Evolutionary conservation across 1,140 invertebrate species (phyloP), one percentile per base, ranked within the genome.

Genomic region (Spodoptera frugiperda): DNA sequence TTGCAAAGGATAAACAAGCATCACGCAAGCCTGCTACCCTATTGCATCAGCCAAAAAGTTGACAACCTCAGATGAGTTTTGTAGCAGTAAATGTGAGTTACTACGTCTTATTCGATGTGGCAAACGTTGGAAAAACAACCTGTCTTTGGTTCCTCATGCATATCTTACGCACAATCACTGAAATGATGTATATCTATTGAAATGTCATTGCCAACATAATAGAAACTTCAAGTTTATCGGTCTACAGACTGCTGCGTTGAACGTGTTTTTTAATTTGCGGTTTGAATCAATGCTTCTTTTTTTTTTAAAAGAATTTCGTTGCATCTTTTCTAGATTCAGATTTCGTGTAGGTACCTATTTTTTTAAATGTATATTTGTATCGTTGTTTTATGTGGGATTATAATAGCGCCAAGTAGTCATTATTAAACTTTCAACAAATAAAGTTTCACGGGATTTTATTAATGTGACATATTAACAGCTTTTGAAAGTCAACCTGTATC

Each of bases 11-110:
- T 84, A 88, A 88, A 88, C 81, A 85, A 86, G 83, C 67, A 78
- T 90, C 80, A 87, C 83, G 89, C 82, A 92, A 92, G 80, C 63
- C 74, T 82, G 82, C 77, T 78, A 81, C 76, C 80, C 80, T 89
- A 91, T 92, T 92, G 91, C 91, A 90, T 92, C 91, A 92, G 89
- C 88, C 83, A 77, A 86, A 72, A 82, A 89, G 76, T 84, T 83
- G 86, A 81, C 82, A 84, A 77, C 85, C 85, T 89, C 84, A 82
- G 74, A 78, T 87, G 81, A 77, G 70, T 86, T 84, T 86, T 82
- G 86, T 86, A 82, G 75, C 67, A 65, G 59, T 51, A 77, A 30
- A 51, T 46, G 71, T 70, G 67, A 51, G 77, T 82, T 82, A 71
- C 84, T 76, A 78, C 80, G 78, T 74, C 81, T 82, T 51, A 33